Base-by-base conservation (phyloP, 2,113 vertebrate genomes). In the Apaloderma vittatum region DNA sequence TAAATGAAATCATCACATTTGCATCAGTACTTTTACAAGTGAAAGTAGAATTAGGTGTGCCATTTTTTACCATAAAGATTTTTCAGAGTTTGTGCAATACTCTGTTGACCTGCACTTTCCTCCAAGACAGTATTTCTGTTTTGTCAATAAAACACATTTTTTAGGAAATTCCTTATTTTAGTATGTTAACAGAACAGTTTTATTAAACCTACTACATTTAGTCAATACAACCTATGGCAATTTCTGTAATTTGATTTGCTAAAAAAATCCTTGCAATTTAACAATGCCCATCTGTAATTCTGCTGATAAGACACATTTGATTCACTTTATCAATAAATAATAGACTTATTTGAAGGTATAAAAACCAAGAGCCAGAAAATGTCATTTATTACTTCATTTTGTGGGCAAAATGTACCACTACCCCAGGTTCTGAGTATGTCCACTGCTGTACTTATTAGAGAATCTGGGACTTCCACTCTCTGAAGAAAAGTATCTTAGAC, bases 81-180 rank as follows among this genome's bases (percentile, higher is more conserved):
- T 82, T 67, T 32, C 45, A 67, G 46, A 32, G 37, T 88, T 88
- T 82, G 45, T 11, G 3, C 65, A 72, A 52, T 75, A 78, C 46
- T 89, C 73, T 70, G 55, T 96, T 93, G 89, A 91, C 65, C 91
- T 88, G 48, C 36, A 84, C 45, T 90, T 92, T 84, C 49, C 74
- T 88, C 67, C 45, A 58, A 34, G 63, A 73, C 26, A 4, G 0
- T 93, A 74, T 88, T 94, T 93, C 59, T 80, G 57, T 77, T 80
- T 61, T 86, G 84, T 93, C 94, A 94, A 94, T 84, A 94, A 82
- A 93, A 66, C 34, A 32, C 30, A 59, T 86, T 95, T 94, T 92
- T 92, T 83, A 94, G 73, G 55, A 95, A 95, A 88, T 54, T 46
- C 32, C 55, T 86, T 40, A 85, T 71, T 92, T 87, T 46, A 49